phyloP scores from a whole-genome alignment of 2,797 vertebrate genomes.

The Aphelocoma californica region DNA sequence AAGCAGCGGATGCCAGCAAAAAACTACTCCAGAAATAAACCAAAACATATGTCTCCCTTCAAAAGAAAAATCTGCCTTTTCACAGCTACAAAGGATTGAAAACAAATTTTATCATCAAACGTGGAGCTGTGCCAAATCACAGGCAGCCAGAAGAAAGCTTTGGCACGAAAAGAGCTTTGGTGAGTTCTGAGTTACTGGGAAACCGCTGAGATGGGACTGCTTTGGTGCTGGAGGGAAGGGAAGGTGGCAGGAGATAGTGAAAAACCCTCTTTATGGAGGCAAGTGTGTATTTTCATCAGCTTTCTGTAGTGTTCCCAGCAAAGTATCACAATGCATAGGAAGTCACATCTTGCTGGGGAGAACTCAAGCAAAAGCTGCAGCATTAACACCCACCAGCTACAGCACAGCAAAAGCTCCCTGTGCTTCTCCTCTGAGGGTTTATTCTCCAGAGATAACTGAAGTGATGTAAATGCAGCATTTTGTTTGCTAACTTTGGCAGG shows the following conservation, averaged over 20 bases:
- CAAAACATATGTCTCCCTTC: constrained; percentile 44
- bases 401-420: neutral
- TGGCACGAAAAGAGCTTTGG: neutral
- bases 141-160: constrained; percentile 13
- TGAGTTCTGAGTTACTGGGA: constrained; percentile 29
- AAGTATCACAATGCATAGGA: neutral
- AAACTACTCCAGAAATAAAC: neutral
- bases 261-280: neutral
- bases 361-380: neutral
- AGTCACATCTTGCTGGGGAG: neutral
- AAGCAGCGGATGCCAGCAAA: neutral
- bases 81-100: constrained; percentile 54
- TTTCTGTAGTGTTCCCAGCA: neutral
- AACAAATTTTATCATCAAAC: constrained; percentile 21
- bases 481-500: neutral
- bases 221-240: neutral
- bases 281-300: neutral
- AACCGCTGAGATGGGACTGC: neutral
- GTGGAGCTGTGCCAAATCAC: neutral
- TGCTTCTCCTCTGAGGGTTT: neutral
- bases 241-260: neutral
- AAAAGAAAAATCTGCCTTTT: constrained; percentile 47
- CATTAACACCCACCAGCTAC: neutral
- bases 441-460: neutral
- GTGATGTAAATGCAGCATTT: neutral